Base-by-base conservation (phyloP, 1,140 invertebrate genomes). In the Cydia splendana region DNA sequence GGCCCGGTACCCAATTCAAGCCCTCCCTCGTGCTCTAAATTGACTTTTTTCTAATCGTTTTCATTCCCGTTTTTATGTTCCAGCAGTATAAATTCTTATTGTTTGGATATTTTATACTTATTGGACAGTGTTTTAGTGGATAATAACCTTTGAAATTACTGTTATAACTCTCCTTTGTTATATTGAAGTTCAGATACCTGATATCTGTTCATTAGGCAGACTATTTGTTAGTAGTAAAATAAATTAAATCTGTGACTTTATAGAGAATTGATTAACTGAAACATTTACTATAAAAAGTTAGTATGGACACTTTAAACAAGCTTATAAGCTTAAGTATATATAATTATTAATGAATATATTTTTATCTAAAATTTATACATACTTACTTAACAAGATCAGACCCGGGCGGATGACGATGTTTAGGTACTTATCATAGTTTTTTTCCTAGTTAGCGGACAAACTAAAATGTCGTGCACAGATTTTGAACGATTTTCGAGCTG, bases 11-110 rank as follows among this genome's bases (percentile, higher is more conserved):
- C 69, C 79, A 75, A 79, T 83, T 77, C 13, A 71, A 83, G 78
- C 78, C 78, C 75, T 53, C 30, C n/a, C n/a, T 69, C 34, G 65
- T 38, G 67, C 51, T 78, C 76, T 28, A 80, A 78, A 79, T 81
- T 81, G 79, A 75, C 75, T 77, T 80, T 80, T 81, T 79, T 80
- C 76, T 80, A 76, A 79, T 77, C 77, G 69, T 81, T 81, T 79
- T 77, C 80, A 83, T 81, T 83, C 77, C 75, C 78, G 24, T 83
- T 83, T 83, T 83, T 81, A 74, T 65, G 77, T 74, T 38, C n/a
- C 45, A 13, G 48, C 77, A 15, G 69, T 78, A 75, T 75, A 69
- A 57, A 78, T 80, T 51, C 73, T 78, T 76, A 76, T 81, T 65
- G 34, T 69, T 76, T 73, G 75, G 73, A 78, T 74, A 76, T 80